phyloP scores from a whole-genome alignment of 2,888 invertebrate genomes.

The Odontocolon sp. region DNA sequence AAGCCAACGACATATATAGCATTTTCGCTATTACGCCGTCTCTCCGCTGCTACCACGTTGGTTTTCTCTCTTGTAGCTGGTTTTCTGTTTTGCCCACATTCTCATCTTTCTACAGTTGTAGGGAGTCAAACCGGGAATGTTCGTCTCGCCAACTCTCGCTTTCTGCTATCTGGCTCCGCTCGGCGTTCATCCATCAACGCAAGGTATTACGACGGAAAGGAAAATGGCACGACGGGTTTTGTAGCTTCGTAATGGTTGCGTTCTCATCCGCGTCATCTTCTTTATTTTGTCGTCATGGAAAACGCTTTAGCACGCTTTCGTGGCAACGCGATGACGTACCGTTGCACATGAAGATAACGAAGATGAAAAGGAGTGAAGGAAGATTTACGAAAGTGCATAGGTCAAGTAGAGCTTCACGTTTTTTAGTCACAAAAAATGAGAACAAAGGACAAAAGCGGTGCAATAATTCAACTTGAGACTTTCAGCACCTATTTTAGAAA shows the following conservation, averaged over 20 bases:
- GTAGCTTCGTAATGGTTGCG: slow-evolving; percentile 18
- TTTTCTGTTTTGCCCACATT: not conserved
- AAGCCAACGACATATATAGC: slow-evolving; percentile 23
- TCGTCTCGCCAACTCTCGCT: slow-evolving; percentile 2
- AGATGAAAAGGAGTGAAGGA: not conserved
- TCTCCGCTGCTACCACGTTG: not conserved
- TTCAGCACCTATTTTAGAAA: too few relatives aligned
- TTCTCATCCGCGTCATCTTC: slow-evolving; percentile 5
- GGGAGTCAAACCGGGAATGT: not conserved
- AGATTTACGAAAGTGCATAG: not conserved
- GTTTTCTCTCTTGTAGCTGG: not conserved
- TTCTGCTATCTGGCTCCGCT: slow-evolving; percentile 5
- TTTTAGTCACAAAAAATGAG: not conserved
- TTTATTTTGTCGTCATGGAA: not conserved
- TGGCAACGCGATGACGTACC: not conserved
- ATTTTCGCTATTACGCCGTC: too few relatives aligned
- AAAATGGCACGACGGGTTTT: slow-evolving; percentile 18
- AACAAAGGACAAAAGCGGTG: too few relatives aligned
- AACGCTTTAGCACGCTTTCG: not conserved
- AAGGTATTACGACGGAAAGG: slow-evolving; percentile 21
- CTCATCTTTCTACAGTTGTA: not conserved
- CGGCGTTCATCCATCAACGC: slow-evolving; percentile 34
- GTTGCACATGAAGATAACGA: not conserved
- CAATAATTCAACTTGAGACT: too few relatives aligned
- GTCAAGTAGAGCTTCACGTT: not conserved